Conservation (phyloP, 2,888 invertebrate genomes). For the Agonum fuliginosum region DNA sequence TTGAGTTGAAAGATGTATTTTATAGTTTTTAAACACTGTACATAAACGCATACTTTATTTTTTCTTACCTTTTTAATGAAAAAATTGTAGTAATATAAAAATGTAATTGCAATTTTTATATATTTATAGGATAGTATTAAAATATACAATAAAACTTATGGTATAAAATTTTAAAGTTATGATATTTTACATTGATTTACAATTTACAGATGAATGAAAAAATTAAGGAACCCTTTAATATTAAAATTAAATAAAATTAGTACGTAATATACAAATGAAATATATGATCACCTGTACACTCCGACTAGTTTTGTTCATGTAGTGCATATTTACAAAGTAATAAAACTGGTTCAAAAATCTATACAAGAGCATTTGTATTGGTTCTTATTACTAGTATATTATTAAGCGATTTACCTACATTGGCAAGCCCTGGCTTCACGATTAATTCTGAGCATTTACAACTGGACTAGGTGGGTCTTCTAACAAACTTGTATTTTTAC, state of each 20-base stretch:
- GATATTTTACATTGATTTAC: slow-evolving; percentile 21
- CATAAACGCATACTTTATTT: neutral
- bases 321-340: slow-evolving; percentile 40
- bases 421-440: slow-evolving; percentile 19
- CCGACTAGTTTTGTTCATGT: slow-evolving; percentile 27
- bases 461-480: slow-evolving; percentile 65
- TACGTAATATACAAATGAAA: neutral
- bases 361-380: slow-evolving; percentile 32
- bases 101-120: neutral
- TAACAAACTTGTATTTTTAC: slow-evolving; percentile 66
- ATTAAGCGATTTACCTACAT: slow-evolving; percentile 17
- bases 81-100: slow-evolving; percentile 19
- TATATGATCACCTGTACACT: slow-evolving; percentile 19
- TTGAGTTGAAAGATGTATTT: neutral
- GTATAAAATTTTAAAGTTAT: slow-evolving; percentile 22
- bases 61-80: neutral
- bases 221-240: neutral
- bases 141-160: slow-evolving; percentile 43
- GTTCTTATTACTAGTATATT: slow-evolving; percentile 13
- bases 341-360: slow-evolving; percentile 11
- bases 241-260: neutral
- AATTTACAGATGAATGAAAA: neutral
- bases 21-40: neutral
- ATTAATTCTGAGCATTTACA: slow-evolving; percentile 67
- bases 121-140: slow-evolving; percentile 38